These are phyloP conservation scores for Psittacula derbiana DNA, from an alignment of 2,797 vertebrate genomes.

Conservation along the genomic window DNA sequence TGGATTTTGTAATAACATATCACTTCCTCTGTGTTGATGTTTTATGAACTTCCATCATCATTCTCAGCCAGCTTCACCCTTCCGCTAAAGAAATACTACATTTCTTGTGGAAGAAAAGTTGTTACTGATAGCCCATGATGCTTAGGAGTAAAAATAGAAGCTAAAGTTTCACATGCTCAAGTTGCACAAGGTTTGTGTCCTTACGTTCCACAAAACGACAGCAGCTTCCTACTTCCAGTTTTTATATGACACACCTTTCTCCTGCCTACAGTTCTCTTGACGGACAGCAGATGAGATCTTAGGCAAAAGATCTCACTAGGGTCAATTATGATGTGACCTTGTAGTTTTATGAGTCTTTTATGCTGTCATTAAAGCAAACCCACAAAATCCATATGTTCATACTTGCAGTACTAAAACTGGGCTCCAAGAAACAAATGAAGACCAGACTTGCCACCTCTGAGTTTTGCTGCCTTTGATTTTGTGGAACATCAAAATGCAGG, in stretches of 20 bases:
- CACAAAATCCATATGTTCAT: not conserved
- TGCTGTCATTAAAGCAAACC: not conserved
- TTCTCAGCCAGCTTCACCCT: not conserved
- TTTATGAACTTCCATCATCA: not conserved
- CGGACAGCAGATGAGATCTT: not conserved
- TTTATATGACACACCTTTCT: not conserved
- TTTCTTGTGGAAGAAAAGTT: not conserved
- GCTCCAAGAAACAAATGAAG: not conserved
- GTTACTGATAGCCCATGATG: not conserved
- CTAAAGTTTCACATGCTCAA: not conserved
- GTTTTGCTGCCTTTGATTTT: not conserved
- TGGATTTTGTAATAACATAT: not conserved
- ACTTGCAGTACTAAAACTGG: not conserved
- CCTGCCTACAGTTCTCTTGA: not conserved
- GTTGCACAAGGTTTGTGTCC: not conserved
- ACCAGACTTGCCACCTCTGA: not conserved
- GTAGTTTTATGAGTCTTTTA: not conserved
- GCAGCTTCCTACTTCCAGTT: not conserved
- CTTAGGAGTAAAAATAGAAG: not conserved
- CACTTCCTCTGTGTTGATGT: not conserved
- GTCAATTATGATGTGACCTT: not conserved
- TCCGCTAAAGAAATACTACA: not conserved
- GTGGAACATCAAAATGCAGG: not conserved
- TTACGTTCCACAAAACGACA: not conserved
- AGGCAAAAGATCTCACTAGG: not conserved